These are phyloP conservation scores for Zosterops pallidus DNA, from an alignment of 2,113 vertebrate species.

Conservation along the genomic window DNA sequence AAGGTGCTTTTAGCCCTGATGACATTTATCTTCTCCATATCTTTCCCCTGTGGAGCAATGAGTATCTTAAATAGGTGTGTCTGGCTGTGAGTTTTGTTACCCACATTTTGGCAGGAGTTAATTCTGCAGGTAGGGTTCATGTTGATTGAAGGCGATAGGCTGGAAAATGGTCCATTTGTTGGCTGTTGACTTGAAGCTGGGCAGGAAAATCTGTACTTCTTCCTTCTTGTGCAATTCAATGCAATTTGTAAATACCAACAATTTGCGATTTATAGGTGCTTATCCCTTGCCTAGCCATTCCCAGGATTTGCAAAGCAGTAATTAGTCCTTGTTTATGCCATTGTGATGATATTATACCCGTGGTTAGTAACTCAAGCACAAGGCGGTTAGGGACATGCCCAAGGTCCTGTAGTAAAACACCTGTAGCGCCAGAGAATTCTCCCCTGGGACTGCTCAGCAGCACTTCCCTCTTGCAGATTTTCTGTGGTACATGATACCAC, in stretches of 20 bases:
- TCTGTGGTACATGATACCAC: not conserved
- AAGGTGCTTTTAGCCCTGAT: not conserved
- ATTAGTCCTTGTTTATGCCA: not conserved
- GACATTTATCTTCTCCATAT: not conserved
- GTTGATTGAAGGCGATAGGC: not conserved
- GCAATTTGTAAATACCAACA: not conserved
- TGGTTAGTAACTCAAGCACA: not conserved
- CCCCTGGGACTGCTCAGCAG: not conserved
- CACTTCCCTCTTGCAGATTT: not conserved
- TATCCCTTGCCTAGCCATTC: not conserved
- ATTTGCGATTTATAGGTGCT: not conserved
- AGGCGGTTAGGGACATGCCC: not conserved
- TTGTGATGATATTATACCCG: not conserved
- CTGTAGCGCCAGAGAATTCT: not conserved
- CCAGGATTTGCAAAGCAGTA: not conserved
- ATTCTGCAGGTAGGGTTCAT: not conserved
- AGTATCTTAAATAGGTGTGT: not conserved
- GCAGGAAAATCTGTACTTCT: not conserved
- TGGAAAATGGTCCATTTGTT: not conserved
- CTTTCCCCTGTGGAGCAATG: not conserved
- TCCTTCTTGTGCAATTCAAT: not conserved
- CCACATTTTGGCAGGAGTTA: not conserved
- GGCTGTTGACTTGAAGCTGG: not conserved
- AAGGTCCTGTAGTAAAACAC: not conserved
- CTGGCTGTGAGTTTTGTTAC: not conserved